Percentiles rank a stretch among this genome's conserved stretches.
These are phyloP conservation scores for Cybosia mesomella DNA, from an alignment of 2,888 invertebrate species.

Conservation along the genomic window DNA sequence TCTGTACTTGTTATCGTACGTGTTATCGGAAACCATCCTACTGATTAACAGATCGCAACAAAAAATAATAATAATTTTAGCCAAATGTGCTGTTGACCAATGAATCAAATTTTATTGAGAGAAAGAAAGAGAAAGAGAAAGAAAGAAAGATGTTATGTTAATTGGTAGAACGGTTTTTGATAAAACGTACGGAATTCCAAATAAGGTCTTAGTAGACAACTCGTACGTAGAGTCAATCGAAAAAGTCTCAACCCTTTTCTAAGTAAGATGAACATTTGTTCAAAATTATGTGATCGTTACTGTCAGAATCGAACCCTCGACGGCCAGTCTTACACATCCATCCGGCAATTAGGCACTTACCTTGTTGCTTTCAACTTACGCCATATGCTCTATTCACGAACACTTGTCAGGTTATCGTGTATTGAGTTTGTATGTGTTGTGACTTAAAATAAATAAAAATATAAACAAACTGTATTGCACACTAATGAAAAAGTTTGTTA, in stretches of 20 bases:
- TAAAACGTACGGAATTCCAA: too few species aligned
- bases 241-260: constrained; percentile 45
- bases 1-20: too few species aligned
- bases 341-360: constrained; percentile 53
- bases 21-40: too few species aligned
- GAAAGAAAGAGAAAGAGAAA: too few species aligned
- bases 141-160: too few species aligned
- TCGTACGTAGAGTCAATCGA: constrained; percentile 1
- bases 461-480: not conserved
- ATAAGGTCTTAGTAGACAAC: too few species aligned
- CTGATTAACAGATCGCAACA: too few species aligned
- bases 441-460: not conserved
- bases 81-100: too few species aligned
- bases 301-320: constrained; percentile 51
- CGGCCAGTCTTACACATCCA: constrained; percentile 56
- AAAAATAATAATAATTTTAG: too few species aligned
- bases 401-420: not conserved
- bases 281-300: constrained; percentile 70
- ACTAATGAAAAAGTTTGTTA: not conserved
- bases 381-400: constrained; percentile 50
- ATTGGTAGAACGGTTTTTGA: too few species aligned
- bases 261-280: constrained; percentile 63
- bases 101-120: too few species aligned
- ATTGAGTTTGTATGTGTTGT: not conserved
- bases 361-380: constrained; percentile 40